Evolutionary conservation across 1,140 invertebrate species (phyloP).

Genomic region (Ceratosolen fusciceps): DNA sequence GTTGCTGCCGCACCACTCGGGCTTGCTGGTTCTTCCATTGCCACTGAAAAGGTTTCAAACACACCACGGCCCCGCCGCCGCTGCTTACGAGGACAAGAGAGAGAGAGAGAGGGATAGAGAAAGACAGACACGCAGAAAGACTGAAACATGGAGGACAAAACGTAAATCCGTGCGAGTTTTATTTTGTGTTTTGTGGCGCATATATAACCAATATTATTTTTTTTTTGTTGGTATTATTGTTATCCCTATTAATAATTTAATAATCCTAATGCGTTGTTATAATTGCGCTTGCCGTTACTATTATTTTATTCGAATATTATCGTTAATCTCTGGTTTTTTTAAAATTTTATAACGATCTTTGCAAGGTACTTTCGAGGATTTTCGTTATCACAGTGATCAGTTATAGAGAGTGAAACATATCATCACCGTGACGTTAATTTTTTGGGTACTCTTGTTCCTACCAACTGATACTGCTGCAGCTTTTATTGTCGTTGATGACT

Average conservation of each 20-base stretch:
- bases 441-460: neutral
- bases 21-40: slow-evolving; percentile 18
- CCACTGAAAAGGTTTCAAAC: slow-evolving; percentile 21
- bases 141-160: slow-evolving; percentile 33
- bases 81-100: slow-evolving; percentile 18
- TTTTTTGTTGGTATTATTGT: too few relatives aligned
- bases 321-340: too few relatives aligned
- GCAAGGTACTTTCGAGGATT: neutral
- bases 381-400: neutral
- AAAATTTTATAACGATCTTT: too few relatives aligned
- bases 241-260: too few relatives aligned
- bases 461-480: too few relatives aligned
- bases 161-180: slow-evolving; percentile 23
- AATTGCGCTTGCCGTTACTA: neutral
- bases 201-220: too few relatives aligned
- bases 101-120: slow-evolving; percentile 5
- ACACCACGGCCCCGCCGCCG: slow-evolving; percentile 19
- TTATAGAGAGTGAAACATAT: neutral
- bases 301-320: neutral
- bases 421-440: slow-evolving; percentile 9
- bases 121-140: neutral
- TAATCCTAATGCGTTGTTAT: too few relatives aligned
- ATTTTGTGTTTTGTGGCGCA: slow-evolving; percentile 13
- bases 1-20: neutral
- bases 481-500: too few relatives aligned